Evolutionary conservation across 2,113 vertebrate genomes (phyloP).

Genomic region (Halcyon senegalensis): DNA sequence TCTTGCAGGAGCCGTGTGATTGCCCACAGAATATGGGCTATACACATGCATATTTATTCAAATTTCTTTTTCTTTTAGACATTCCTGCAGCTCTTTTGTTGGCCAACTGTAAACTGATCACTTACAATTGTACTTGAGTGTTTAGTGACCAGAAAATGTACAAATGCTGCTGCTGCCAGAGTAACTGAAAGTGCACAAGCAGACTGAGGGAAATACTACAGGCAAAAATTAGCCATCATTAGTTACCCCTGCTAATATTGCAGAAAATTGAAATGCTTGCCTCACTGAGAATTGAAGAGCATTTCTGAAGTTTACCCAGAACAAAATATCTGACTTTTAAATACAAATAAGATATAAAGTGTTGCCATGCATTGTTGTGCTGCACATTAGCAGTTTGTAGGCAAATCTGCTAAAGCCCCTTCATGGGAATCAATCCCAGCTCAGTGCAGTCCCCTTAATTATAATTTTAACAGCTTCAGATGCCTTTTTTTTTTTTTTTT

Average conservation of each 20-base stretch:
- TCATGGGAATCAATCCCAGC: slow-evolving; percentile 2
- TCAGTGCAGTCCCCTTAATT: slow-evolving; percentile 20
- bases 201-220: slow-evolving; percentile 82
- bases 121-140: slow-evolving; percentile 81
- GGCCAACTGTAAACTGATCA: slow-evolving; percentile 79
- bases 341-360: slow-evolving; percentile 39
- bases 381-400: neutral
- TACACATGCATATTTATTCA: slow-evolving; percentile 51
- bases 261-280: slow-evolving; percentile 82
- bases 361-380: neutral
- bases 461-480: slow-evolving; percentile 12
- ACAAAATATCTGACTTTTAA: slow-evolving; percentile 65
- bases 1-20: neutral
- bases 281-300: slow-evolving; percentile 82
- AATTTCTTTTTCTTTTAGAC: slow-evolving; percentile 64
- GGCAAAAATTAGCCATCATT: slow-evolving; percentile 84
- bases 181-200: slow-evolving; percentile 77
- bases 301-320: slow-evolving; percentile 77
- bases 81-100: slow-evolving; percentile 73
- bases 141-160: slow-evolving; percentile 89
- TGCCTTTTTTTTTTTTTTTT: neutral
- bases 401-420: slow-evolving; percentile 37
- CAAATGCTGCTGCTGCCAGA: slow-evolving; percentile 79
- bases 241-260: slow-evolving; percentile 82
- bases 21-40: neutral